Percentiles rank a stretch among this genome's conserved stretches.
These are phyloP conservation scores for Poeciliopsis paucimaculata DNA, from an alignment of 2,797 vertebrate genomes.

Conservation along the genomic window DNA sequence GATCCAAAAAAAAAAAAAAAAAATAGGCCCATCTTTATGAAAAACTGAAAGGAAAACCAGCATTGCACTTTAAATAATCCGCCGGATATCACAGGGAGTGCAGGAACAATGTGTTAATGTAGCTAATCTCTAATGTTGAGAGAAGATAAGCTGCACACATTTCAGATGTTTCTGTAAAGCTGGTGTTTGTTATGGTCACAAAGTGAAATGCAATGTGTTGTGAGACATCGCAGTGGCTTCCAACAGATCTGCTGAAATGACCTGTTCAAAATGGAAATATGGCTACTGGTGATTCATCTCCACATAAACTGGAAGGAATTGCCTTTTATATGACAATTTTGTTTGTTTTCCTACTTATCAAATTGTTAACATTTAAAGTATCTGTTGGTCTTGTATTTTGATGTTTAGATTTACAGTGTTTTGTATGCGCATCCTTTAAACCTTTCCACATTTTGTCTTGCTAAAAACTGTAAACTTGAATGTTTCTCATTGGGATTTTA, in stretches of 20 bases:
- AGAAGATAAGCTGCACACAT: constrained; percentile 45
- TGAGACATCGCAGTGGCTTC: constrained; percentile 37
- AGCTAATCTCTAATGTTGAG: constrained; percentile 61
- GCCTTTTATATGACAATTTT: not conserved
- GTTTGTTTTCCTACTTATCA: not conserved
- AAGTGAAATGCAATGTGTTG: constrained; percentile 43
- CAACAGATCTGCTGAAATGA: not conserved
- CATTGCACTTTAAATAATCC: constrained; percentile 67
- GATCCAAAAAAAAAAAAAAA: constrained; percentile 35
- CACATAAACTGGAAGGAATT: not conserved
- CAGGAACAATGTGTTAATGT: constrained; percentile 62
- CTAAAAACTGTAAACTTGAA: not conserved
- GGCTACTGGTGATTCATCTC: not conserved
- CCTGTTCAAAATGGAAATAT: not conserved
- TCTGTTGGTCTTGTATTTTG: not conserved
- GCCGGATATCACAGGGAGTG: constrained; percentile 48
- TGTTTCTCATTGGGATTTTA: not conserved
- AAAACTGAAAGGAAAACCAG: constrained; percentile 53
- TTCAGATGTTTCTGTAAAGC: constrained; percentile 40
- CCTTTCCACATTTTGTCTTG: not conserved
- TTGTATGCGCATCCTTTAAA: not conserved
- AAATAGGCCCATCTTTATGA: constrained; percentile 52
- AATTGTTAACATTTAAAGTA: not conserved
- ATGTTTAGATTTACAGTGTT: not conserved
- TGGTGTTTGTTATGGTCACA: constrained; percentile 49